Evolutionary conservation across 1,140 invertebrate genomes (phyloP).

Genomic region (Saccostrea echinata): DNA sequence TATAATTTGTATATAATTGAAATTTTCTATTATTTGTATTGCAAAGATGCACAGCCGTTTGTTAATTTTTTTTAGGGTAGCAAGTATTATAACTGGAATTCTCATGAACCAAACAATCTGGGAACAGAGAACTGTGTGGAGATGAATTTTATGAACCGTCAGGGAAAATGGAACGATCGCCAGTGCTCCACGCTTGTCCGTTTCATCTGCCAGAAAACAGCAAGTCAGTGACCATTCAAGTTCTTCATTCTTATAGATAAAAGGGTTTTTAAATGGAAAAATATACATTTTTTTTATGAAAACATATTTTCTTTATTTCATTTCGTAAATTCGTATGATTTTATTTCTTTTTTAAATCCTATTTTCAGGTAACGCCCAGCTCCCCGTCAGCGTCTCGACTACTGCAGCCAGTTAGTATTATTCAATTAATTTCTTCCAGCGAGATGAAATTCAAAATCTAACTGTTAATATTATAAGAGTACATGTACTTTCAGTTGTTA

Average conservation of each 20-base stretch:
- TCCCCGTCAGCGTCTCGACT: slow-evolving; percentile 5
- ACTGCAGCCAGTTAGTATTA: slow-evolving; percentile 41
- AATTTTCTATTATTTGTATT: too few relatives aligned
- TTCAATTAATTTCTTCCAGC: neutral
- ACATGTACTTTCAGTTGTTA: too few relatives aligned
- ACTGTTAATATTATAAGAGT: too few relatives aligned
- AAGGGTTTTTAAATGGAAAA: too few relatives aligned
- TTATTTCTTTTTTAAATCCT: neutral
- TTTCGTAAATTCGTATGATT: neutral
- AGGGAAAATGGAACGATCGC: slow-evolving; percentile 57
- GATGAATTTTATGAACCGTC: slow-evolving; percentile 30
- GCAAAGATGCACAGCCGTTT: too few relatives aligned
- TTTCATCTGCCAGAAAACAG: slow-evolving; percentile 62
- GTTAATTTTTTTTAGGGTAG: neutral
- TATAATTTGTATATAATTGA: too few relatives aligned
- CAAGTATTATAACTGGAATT: slow-evolving; percentile 51
- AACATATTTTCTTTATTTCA: neutral
- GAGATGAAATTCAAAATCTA: too few relatives aligned
- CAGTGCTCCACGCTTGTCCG: slow-evolving; percentile 39
- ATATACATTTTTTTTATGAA: neutral
- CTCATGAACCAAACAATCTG: slow-evolving; percentile 51
- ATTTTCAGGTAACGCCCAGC: slow-evolving; percentile 41
- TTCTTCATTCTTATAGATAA: too few relatives aligned
- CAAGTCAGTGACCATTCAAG: slow-evolving; percentile 46
- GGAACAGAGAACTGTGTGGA: slow-evolving; percentile 60